Evolutionary conservation across 1,140 invertebrate genomes (phyloP), one percentile per base, ranked within the genome.

Genomic region (Ctenoplectra terminalis): DNA sequence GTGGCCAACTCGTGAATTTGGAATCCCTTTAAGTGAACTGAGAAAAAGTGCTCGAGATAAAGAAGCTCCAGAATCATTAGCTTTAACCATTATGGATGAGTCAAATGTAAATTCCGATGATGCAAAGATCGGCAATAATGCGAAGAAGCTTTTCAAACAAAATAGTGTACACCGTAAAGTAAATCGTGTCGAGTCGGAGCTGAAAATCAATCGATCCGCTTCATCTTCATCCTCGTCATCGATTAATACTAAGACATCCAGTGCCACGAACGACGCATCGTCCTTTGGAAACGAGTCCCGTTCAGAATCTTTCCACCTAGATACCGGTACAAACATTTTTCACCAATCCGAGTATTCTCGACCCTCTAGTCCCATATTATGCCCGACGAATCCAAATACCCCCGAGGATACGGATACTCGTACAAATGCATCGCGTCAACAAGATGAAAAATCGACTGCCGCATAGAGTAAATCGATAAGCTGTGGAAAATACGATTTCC

Each of bases 1-100:
- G 4, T 94, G 94, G 94, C 88, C 92, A 7, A 92, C 93, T 5
- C 90, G 90, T 17, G 92, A 94, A 56, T 85, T 91, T 11, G 94
- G 92, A 0, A 92, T 94, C 54, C 93, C 93, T 7, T 81, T 94
- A 4, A 94, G 90, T 79, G 92, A 94, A 76, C 76, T 94, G 60
- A 90, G 85, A 9, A 89, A 82, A 40, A 87, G 70, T 8, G 50
- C 48, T 17, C 77, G 90, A 26, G 89, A 82, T 26, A 87, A 77
- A 23, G 86, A 83, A 72, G 85, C 84, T 0, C 87, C 90, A 15
- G 89, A 91, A 40, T 82, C 34, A 5, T 63, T 89, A 5, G 54
- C 78, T 1, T 40, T 87, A 6, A 84, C 81, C 4, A 17, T 88
- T 29, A 88, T 83, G 17, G 85, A 87, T 1, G 88, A 92, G n/a